Conservation (phyloP, 2,888 invertebrate species). For the Ditula angustiorana region DNA sequence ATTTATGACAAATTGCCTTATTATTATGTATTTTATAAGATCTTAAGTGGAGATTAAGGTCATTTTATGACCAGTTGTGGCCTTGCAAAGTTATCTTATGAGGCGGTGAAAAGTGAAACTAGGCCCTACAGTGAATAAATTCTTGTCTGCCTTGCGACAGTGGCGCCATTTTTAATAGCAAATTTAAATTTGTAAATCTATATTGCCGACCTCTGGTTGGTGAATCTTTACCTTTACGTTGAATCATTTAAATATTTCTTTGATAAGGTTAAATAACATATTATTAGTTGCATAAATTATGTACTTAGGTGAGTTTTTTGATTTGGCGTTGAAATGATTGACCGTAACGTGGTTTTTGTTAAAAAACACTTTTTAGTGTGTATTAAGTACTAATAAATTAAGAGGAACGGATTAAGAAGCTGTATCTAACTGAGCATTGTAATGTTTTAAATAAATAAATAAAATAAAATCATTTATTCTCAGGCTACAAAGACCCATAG, state of each 20-base stretch:
- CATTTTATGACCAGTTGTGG: constrained; percentile 21
- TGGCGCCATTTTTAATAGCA: constrained; percentile 1
- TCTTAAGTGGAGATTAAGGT: constrained; percentile 24
- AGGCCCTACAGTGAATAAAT: background rate
- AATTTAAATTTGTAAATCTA: constrained; percentile 6
- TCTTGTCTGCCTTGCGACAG: background rate
- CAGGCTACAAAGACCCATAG: no score
- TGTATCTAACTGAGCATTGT: no score
- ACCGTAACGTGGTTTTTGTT: background rate
- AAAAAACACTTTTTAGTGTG: background rate
- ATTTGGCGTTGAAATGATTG: constrained; percentile 4
- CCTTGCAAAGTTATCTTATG: constrained; percentile 24
- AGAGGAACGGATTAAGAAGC: no score
- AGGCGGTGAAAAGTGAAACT: background rate
- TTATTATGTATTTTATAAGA: constrained; percentile 33
- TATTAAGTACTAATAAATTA: no score
- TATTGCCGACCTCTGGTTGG: constrained; percentile 23
- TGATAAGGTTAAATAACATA: constrained; percentile 30
- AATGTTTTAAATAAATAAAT: no score
- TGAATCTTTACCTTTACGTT: constrained; percentile 30
- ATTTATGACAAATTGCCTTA: constrained; percentile 28
- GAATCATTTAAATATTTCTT: constrained; percentile 30
- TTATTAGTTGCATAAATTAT: constrained; percentile 24
- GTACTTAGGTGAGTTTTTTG: constrained; percentile 5
- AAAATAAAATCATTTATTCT: no score